Evolutionary conservation across 1,140 invertebrate species (phyloP).

Genomic region (Scylla paramamosain): DNA sequence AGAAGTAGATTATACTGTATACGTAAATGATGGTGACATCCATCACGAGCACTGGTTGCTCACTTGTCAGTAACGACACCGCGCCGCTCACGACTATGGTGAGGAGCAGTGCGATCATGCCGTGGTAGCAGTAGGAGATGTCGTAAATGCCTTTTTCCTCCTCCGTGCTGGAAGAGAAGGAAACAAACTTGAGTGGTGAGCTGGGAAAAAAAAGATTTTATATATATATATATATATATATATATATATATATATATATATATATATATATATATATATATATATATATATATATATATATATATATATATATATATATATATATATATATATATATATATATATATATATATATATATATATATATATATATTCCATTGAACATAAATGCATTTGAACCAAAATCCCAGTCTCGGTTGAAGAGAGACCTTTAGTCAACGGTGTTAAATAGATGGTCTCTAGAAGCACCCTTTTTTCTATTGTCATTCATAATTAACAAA

Average conservation of each 20-base stretch:
- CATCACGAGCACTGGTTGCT: neutral
- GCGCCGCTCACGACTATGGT: neutral
- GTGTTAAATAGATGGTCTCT: neutral
- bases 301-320: too few relatives aligned
- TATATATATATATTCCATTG: too few relatives aligned
- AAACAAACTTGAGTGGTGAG: neutral
- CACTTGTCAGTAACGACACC: neutral
- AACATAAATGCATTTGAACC: too few relatives aligned
- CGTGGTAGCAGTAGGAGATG: slow-evolving; percentile 36
- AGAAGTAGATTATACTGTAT: too few relatives aligned
- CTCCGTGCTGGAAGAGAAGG: neutral
- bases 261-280: too few relatives aligned
- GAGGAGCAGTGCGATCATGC: neutral
- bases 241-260: neutral
- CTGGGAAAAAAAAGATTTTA: too few relatives aligned
- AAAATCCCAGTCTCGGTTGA: neutral
- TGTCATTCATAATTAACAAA: too few relatives aligned
- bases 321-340: too few relatives aligned
- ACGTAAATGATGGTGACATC: too few relatives aligned
- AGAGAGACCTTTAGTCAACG: neutral
- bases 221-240: neutral
- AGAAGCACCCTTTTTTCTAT: too few relatives aligned
- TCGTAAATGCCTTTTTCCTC: slow-evolving; percentile 8
- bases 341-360: neutral
- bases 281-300: too few relatives aligned